Percentiles rank a stretch among this genome's conserved stretches.
phyloP scores from a whole-genome alignment of 1,140 invertebrate species.

The Lerema accius region DNA sequence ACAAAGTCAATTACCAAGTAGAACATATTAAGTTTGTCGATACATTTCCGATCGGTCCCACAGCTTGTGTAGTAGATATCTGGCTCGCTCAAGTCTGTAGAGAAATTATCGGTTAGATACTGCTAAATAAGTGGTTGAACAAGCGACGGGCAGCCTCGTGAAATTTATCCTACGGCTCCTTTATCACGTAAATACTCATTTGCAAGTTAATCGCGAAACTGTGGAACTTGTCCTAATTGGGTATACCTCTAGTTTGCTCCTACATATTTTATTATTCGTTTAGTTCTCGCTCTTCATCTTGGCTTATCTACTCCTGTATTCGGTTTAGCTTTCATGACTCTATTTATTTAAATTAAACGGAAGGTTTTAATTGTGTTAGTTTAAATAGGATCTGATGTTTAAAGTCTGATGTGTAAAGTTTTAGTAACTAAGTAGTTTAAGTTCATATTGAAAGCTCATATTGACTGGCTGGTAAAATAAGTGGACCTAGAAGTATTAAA shows the following conservation, averaged over 20 bases:
- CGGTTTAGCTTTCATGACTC: slow-evolving; percentile 3
- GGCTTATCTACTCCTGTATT: slow-evolving; percentile 21
- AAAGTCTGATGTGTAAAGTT: too few relatives aligned
- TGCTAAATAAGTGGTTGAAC: slow-evolving; percentile 27
- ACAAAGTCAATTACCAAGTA: too few relatives aligned
- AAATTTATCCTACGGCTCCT: slow-evolving; percentile 28
- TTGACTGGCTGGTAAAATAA: too few relatives aligned
- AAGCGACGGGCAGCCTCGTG: slow-evolving; percentile 18
- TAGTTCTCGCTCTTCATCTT: slow-evolving; percentile 12
- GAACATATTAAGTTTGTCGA: too few relatives aligned
- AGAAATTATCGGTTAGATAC: slow-evolving; percentile 26
- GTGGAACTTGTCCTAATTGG: slow-evolving; percentile 30
- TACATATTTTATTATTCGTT: slow-evolving; percentile 30
- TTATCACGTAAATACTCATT: slow-evolving; percentile 32
- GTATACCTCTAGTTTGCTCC: slow-evolving; percentile 27
- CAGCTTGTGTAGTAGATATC: background rate
- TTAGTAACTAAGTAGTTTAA: too few relatives aligned
- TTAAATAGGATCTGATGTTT: too few relatives aligned
- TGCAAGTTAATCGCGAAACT: slow-evolving; percentile 34
- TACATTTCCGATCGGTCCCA: background rate
- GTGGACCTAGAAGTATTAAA: too few relatives aligned
- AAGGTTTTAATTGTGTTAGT: background rate
- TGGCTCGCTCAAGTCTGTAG: background rate
- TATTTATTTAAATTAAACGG: background rate
- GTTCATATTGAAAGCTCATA: too few relatives aligned